These are phyloP conservation scores for Nephila pilipes DNA, from an alignment of 1,140 invertebrate species.

Conservation along the genomic window DNA sequence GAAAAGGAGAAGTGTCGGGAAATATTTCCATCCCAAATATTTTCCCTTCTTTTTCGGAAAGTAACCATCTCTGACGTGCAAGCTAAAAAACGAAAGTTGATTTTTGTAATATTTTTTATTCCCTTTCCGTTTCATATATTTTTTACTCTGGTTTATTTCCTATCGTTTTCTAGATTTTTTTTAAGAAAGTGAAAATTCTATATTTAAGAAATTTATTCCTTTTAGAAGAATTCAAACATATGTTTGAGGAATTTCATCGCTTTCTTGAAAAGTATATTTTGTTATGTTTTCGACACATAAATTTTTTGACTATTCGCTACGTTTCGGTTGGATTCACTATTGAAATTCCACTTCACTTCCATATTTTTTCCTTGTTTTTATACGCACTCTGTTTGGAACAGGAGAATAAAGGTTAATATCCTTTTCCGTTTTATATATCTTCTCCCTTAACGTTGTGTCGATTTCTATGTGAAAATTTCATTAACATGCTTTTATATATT, in stretches of 20 bases:
- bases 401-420: too few relatives aligned
- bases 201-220: conserved; percentile 7
- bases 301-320: too few relatives aligned
- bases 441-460: too few relatives aligned
- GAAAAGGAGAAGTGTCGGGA: neutral
- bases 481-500: too few relatives aligned
- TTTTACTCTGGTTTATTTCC: neutral
- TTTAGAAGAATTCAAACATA: neutral
- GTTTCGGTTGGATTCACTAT: too few relatives aligned
- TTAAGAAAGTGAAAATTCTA: neutral
- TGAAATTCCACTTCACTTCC: too few relatives aligned
- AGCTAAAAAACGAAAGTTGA: neutral
- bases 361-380: too few relatives aligned
- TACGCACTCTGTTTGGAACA: too few relatives aligned
- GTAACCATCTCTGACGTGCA: conserved; percentile 11
- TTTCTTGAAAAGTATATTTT: neutral
- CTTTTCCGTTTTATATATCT: too few relatives aligned
- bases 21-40: conserved; percentile 37
- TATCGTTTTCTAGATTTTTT: too few relatives aligned
- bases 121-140: neutral
- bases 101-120: neutral
- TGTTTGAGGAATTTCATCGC: neutral
- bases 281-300: too few relatives aligned
- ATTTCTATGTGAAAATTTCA: too few relatives aligned
- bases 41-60: conserved; percentile 24